phyloP scores from a whole-genome alignment of 2,888 invertebrate genomes.

The Pachydiplax longipennis region DNA sequence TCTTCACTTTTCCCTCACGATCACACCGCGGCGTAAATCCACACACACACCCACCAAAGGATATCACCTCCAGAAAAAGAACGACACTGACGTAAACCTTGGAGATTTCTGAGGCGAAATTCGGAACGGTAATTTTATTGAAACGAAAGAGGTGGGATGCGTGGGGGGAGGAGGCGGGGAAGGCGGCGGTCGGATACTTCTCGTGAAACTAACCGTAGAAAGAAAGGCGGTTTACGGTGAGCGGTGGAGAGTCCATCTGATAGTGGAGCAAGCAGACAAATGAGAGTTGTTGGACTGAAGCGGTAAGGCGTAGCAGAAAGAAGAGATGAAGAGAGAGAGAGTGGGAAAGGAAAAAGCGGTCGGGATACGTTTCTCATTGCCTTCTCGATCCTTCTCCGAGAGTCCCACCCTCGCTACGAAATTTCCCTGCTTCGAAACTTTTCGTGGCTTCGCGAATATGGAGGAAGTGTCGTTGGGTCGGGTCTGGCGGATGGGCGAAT shows the following conservation, averaged over 20 bases:
- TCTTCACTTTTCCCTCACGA: too few species aligned
- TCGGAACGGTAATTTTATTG: too few species aligned
- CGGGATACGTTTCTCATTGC: conserved; percentile 49
- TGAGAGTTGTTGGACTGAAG: conserved; percentile 42
- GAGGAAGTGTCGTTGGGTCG: neutral
- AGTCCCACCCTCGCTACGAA: neutral
- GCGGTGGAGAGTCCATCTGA: conserved; percentile 23
- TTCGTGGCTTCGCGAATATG: neutral
- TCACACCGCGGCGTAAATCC: too few species aligned
- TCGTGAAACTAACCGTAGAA: neutral
- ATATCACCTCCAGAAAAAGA: too few species aligned
- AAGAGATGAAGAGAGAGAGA: neutral
- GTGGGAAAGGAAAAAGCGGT: conserved; percentile 51
- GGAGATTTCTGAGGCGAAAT: too few species aligned
- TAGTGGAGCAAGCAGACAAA: conserved; percentile 47
- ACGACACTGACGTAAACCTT: too few species aligned
- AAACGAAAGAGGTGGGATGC: neutral
- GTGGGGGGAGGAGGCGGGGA: neutral
- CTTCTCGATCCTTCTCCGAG: neutral
- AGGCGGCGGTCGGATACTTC: neutral
- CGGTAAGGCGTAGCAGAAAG: conserved; percentile 45
- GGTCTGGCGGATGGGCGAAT: neutral
- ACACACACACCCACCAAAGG: too few species aligned
- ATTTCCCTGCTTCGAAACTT: neutral
- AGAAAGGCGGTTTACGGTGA: conserved; percentile 39